Conservation (phyloP, 2,797 vertebrate species). For the Brotula barbata region DNA sequence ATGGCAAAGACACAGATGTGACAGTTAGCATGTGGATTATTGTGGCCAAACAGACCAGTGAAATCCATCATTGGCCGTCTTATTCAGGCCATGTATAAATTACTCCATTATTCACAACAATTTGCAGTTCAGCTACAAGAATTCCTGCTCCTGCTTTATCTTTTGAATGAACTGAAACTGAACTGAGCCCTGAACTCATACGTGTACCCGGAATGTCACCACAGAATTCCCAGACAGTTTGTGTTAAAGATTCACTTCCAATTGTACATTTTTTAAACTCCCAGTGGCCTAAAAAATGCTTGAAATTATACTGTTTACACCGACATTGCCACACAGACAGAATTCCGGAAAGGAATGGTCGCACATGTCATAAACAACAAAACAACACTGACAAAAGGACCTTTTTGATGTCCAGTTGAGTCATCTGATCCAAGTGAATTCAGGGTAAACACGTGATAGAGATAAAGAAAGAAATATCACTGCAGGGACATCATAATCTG, state of each 20-base stretch:
- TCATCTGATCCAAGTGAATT: too few species aligned
- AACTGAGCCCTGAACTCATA: conserved; percentile 36
- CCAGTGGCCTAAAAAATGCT: conserved; percentile 32
- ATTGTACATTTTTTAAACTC: conserved; percentile 60
- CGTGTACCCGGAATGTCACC: background rate
- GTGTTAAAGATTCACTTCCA: conserved; percentile 44
- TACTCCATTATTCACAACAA: too few species aligned
- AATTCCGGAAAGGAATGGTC: conserved; percentile 18
- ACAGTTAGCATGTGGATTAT: too few species aligned
- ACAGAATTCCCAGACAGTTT: conserved; percentile 33
- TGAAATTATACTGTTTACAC: conserved; percentile 8
- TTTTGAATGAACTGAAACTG: conserved; percentile 36
- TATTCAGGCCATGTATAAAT: too few species aligned
- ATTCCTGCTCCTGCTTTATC: conserved; percentile 28
- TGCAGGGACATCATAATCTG: too few species aligned
- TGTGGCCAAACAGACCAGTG: too few species aligned
- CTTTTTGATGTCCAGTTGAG: too few species aligned
- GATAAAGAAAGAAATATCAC: too few species aligned
- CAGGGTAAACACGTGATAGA: too few species aligned
- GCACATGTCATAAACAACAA: conserved; percentile 36
- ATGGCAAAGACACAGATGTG: too few species aligned
- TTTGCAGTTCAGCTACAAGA: conserved; percentile 31
- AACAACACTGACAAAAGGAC: conserved; percentile 35
- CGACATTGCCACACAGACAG: conserved; percentile 54
- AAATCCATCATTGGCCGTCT: too few species aligned